Conservation (phyloP, 2,113 vertebrate species). For the Scomber colias region DNA sequence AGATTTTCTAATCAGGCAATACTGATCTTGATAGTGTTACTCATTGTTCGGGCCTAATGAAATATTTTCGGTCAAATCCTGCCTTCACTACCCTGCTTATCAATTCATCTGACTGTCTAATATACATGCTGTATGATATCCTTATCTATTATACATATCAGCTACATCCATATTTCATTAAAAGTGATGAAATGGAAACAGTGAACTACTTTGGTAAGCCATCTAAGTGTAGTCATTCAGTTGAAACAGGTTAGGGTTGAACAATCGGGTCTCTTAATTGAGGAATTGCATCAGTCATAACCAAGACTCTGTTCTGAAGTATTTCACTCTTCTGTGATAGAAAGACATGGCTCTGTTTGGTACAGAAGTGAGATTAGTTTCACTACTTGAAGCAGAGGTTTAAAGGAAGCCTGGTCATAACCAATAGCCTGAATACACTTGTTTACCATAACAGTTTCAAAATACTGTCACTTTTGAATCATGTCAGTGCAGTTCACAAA, state of each 20-base stretch:
- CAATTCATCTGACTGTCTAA: constrained; percentile 26
- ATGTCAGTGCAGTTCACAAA: too few species aligned
- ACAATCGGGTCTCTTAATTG: background rate
- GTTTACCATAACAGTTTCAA: too few species aligned
- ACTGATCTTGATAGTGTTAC: constrained; percentile 37
- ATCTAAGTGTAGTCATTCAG: background rate
- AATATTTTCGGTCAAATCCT: constrained; percentile 49
- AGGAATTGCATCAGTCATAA: constrained; percentile 35
- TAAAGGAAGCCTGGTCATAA: too few species aligned
- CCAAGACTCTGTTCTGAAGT: background rate
- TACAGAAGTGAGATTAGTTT: too few species aligned
- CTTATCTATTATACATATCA: constrained; percentile 39
- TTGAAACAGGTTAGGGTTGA: background rate
- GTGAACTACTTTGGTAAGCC: constrained; percentile 16
- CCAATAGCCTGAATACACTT: too few species aligned
- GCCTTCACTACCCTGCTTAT: constrained; percentile 30
- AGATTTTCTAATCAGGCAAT: constrained; percentile 62
- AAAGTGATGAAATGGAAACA: constrained; percentile 39
- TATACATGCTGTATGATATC: constrained; percentile 12
- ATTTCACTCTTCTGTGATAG: too few species aligned
- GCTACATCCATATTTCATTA: constrained; percentile 40
- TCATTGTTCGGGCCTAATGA: constrained; percentile 43
- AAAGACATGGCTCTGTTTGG: too few species aligned
- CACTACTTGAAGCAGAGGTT: too few species aligned
- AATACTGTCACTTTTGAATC: too few species aligned